These are phyloP conservation scores for Halocynthia roretzi DNA, from an alignment of 23 tunicate genomes.

Conservation along the genomic window DNA sequence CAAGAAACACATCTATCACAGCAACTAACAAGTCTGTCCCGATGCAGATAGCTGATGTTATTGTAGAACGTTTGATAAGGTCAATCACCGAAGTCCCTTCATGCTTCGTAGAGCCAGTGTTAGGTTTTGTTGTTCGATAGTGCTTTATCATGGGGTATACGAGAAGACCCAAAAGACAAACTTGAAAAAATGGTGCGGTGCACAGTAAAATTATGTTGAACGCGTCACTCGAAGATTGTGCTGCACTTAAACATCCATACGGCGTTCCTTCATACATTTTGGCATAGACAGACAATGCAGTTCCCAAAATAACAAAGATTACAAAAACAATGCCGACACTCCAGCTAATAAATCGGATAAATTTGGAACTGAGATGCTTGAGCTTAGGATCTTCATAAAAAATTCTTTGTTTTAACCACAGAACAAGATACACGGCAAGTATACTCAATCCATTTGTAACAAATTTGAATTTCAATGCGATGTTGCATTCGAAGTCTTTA, in stretches of 20 bases:
- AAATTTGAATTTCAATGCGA: conserved; percentile 8
- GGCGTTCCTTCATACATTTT: background rate
- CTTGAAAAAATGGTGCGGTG: conserved; percentile 9
- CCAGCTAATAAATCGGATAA: conserved; percentile 23
- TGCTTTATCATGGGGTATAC: conserved; percentile 20
- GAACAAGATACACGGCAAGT: conserved; percentile 4
- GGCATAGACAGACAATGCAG: conserved; percentile 2
- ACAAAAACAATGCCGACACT: conserved; percentile 7
- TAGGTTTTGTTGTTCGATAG: background rate
- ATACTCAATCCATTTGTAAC: background rate
- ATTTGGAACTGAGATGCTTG: conserved; percentile 26
- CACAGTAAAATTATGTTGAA: conserved; percentile 7
- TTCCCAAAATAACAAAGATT: background rate
- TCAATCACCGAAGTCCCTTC: background rate
- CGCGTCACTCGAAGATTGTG: background rate
- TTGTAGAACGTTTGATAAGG: conserved; percentile 13
- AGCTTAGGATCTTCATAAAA: conserved; percentile 21
- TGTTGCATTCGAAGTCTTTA: conserved; percentile 13
- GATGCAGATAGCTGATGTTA: conserved; percentile 7
- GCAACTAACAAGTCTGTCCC: conserved; percentile 5
- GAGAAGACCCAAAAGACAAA: conserved; percentile 9
- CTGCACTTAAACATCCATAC: background rate
- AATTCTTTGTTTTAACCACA: conserved; percentile 11
- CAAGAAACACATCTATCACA: background rate
- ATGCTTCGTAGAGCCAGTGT: background rate